Conservation (phyloP, 1,140 invertebrate genomes). For the Drosophila watanabei region DNA sequence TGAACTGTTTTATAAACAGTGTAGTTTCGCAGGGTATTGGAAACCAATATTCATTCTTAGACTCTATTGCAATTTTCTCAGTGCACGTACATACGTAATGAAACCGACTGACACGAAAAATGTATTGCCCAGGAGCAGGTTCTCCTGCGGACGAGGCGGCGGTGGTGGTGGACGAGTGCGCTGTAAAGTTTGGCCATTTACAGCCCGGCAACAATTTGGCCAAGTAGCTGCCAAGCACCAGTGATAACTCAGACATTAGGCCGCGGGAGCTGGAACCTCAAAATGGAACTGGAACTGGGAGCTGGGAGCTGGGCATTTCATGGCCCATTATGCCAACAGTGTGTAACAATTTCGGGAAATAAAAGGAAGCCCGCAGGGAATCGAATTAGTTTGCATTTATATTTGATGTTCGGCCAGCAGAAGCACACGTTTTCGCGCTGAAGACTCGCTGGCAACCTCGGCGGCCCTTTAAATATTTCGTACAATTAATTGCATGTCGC, state of each 20-base stretch:
- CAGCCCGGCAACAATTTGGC: constrained; percentile 69
- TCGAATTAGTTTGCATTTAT: constrained; percentile 66
- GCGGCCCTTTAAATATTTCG: constrained; percentile 21
- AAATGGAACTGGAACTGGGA: constrained; percentile 7
- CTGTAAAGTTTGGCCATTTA: constrained; percentile 62
- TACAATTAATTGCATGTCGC: constrained; percentile 30
- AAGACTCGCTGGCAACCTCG: constrained; percentile 8
- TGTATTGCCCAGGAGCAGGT: constrained; percentile 38
- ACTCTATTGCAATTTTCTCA: not conserved
- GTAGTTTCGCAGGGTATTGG: not conserved
- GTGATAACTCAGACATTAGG: constrained; percentile 55
- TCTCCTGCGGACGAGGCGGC: not conserved
- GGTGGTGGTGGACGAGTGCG: constrained; percentile 3
- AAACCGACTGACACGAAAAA: constrained; percentile 63
- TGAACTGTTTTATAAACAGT: not conserved
- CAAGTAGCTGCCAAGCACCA: constrained; percentile 69
- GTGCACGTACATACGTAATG: constrained; percentile 32
- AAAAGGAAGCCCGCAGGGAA: constrained; percentile 41
- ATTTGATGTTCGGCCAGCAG: constrained; percentile 26
- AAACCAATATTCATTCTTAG: not conserved
- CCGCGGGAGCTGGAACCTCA: constrained; percentile 8
- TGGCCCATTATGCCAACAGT: constrained; percentile 73
- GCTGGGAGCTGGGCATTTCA: constrained; percentile 41
- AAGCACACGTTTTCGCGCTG: constrained; percentile 4
- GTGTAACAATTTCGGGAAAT: constrained; percentile 63